Percentiles rank a stretch among this genome's conserved stretches.
Evolutionary conservation across 2,797 vertebrate genomes (phyloP).

Genomic region (Hippoglossus hippoglossus): DNA sequence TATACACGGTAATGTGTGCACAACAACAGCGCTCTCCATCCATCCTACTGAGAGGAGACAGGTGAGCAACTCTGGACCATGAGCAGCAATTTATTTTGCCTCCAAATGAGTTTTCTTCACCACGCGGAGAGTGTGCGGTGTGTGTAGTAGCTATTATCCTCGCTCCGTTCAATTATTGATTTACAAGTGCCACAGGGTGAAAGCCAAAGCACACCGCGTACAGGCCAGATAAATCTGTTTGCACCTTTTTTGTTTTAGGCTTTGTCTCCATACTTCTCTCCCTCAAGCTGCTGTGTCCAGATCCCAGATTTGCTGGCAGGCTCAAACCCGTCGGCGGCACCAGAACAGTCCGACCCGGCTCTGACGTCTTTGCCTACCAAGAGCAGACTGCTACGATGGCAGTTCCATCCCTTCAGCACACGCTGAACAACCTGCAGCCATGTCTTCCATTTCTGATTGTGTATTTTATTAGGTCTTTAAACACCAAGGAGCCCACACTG

Average conservation of each 20-base stretch:
- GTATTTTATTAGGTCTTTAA: not conserved
- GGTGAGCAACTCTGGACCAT: constrained; percentile 53
- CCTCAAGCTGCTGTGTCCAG: constrained; percentile 5
- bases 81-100: constrained; percentile 69
- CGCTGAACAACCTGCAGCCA: constrained; percentile 1
- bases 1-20: constrained; percentile 2
- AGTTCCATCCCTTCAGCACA: not conserved
- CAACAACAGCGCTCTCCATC: constrained; percentile 27
- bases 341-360: too few species aligned
- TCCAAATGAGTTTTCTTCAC: constrained; percentile 72
- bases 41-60: constrained; percentile 51
- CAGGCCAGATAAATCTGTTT: constrained; percentile 78
- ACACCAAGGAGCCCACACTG: not conserved
- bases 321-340: constrained; percentile 1
- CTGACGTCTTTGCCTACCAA: too few species aligned
- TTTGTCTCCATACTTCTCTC: constrained; percentile 55
- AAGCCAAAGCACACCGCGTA: constrained; percentile 57
- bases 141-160: constrained; percentile 75
- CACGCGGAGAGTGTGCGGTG: constrained; percentile 42
- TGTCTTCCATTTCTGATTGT: constrained; percentile 2
- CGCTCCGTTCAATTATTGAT: constrained; percentile 81
- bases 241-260: constrained; percentile 58
- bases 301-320: constrained; percentile 20
- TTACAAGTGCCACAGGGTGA: constrained; percentile 70
- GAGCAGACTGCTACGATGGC: too few species aligned